These are phyloP conservation scores for Paracanthobrama guichenoti DNA, from an alignment of 2,113 vertebrate genomes.

Conservation along the genomic window DNA sequence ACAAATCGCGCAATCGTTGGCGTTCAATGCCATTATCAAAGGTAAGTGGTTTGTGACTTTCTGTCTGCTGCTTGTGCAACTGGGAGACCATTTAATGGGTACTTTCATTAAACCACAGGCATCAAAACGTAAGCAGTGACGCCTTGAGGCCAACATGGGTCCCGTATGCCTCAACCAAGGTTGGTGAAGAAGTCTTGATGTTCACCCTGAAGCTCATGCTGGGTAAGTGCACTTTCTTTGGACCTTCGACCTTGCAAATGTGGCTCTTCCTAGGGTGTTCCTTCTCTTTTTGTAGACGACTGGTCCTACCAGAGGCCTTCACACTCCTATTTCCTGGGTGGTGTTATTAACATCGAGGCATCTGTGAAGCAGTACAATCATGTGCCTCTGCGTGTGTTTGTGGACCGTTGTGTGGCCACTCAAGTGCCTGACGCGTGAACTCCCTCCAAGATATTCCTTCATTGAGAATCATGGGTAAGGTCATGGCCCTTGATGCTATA, in stretches of 20 bases:
- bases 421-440: slow-evolving; percentile 40
- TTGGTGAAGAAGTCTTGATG: slow-evolving; percentile 55
- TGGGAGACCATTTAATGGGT: neutral
- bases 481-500: no score
- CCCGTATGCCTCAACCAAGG: slow-evolving; percentile 43
- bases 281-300: slow-evolving; percentile 33
- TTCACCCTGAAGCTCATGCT: slow-evolving; percentile 67
- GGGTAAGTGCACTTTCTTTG: no score
- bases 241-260: no score
- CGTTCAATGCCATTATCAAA: no score
- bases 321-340: slow-evolving; percentile 57
- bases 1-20: no score
- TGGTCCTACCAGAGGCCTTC: slow-evolving; percentile 57
- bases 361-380: slow-evolving; percentile 63
- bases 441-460: slow-evolving; percentile 65
- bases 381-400: slow-evolving; percentile 60
- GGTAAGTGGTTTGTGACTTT: neutral
- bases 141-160: slow-evolving; percentile 61
- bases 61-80: neutral
- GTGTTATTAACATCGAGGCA: slow-evolving; percentile 48
- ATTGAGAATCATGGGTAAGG: slow-evolving; percentile 66
- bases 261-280: neutral
- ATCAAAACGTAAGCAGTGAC: slow-evolving; percentile 60
- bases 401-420: slow-evolving; percentile 68
- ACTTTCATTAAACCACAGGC: slow-evolving; percentile 37